Evolutionary conservation across 2,113 vertebrate species (phyloP).

Genomic region (Cathartes aura): DNA sequence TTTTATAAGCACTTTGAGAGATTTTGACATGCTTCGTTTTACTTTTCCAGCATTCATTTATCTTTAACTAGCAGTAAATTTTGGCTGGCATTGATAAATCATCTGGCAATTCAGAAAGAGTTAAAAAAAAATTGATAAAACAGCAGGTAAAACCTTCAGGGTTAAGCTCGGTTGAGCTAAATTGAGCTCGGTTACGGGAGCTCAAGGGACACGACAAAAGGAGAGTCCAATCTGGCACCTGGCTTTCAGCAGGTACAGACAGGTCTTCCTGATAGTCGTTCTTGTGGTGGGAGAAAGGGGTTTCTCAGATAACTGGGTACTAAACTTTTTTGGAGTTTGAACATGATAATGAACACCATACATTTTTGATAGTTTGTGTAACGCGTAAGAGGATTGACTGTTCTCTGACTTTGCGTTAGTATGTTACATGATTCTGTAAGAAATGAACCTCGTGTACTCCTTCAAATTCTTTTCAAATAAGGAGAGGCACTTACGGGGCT

Average conservation of each 20-base stretch:
- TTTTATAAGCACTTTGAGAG: background rate
- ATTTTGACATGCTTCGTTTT: background rate
- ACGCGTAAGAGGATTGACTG: background rate
- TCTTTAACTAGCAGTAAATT: background rate
- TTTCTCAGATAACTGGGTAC: background rate
- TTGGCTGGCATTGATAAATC: background rate
- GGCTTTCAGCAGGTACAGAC: background rate
- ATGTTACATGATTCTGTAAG: background rate
- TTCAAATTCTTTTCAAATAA: background rate
- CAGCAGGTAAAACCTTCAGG: background rate
- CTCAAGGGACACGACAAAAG: background rate
- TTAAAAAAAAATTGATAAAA: background rate
- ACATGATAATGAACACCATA: fast-evolving
- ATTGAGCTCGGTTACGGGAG: background rate
- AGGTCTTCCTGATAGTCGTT: background rate
- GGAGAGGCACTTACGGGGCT: background rate
- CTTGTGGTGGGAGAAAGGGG: background rate
- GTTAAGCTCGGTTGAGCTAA: background rate
- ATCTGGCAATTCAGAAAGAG: background rate
- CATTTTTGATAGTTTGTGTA: background rate
- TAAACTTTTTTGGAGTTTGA: background rate
- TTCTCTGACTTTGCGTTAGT: background rate
- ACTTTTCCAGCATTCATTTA: background rate
- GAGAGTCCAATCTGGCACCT: background rate
- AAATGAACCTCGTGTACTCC: background rate